A percentile compares a stretch with the other conserved stretches of the same genome.
These are phyloP conservation scores for Balearica regulorum DNA, from an alignment of 2,797 vertebrate species.

Conservation along the genomic window DNA sequence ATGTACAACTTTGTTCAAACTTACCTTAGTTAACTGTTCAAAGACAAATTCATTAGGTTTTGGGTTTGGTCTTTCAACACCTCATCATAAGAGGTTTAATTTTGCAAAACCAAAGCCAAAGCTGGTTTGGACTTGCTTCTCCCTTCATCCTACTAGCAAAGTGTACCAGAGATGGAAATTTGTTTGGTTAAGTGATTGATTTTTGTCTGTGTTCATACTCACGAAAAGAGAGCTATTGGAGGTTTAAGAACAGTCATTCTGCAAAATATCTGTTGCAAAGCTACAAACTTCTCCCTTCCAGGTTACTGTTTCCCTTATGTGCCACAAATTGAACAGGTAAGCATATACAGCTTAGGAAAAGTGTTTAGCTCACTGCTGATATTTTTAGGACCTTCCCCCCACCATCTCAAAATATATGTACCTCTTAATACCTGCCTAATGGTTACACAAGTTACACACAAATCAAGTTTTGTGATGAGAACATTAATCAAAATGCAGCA, in stretches of 20 bases:
- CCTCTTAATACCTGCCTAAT: not conserved
- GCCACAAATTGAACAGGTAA: not conserved
- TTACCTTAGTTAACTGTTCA: not conserved
- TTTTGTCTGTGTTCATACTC: not conserved
- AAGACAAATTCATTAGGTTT: not conserved
- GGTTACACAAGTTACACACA: not conserved
- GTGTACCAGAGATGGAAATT: not conserved
- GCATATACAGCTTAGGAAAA: not conserved
- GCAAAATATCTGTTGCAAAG: not conserved
- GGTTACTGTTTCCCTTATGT: not conserved
- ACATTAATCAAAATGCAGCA: not conserved
- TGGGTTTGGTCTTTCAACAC: not conserved
- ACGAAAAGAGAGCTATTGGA: not conserved
- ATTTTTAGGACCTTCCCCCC: not conserved
- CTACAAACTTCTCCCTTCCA: not conserved
- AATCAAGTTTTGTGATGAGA: not conserved
- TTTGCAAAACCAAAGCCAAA: not conserved
- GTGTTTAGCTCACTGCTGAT: not conserved
- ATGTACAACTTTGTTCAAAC: not conserved
- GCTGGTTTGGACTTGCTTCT: not conserved
- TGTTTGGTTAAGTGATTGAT: not conserved
- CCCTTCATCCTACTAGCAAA: not conserved
- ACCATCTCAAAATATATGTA: not conserved
- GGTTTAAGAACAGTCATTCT: not conserved
- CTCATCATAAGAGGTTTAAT: not conserved